phyloP scores from a whole-genome alignment of 2,113 vertebrate species.

The Chloropsis cyanopogon region DNA sequence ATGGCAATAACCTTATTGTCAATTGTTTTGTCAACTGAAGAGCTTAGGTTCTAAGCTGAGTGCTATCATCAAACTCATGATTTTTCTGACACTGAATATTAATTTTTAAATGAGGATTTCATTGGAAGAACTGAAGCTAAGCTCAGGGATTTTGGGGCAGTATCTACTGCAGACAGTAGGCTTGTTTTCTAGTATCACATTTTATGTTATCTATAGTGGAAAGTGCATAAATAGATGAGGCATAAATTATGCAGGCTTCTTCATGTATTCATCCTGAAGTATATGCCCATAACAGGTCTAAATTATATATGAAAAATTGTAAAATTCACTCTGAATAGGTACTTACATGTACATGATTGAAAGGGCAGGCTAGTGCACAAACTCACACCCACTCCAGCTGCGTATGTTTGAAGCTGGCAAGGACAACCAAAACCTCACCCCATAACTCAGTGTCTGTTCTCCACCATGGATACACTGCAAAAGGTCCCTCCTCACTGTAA shows the following conservation, averaged over 20 bases:
- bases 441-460: not conserved
- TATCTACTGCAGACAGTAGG: not conserved
- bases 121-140: not conserved
- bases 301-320: conserved; percentile 5
- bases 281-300: not conserved
- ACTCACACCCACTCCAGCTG: not conserved
- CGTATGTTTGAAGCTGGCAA: rapidly evolving
- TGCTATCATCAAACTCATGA: not conserved
- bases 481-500: not conserved
- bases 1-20: not conserved
- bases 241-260: not conserved
- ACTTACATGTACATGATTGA: not conserved
- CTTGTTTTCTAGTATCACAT: not conserved
- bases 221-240: not conserved
- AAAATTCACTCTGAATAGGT: not conserved
- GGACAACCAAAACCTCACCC: not conserved
- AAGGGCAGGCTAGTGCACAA: not conserved
- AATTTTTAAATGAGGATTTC: not conserved
- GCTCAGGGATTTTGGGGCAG: not conserved
- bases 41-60: not conserved
- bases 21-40: not conserved
- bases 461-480: not conserved
- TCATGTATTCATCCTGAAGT: not conserved
- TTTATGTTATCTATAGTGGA: not conserved
- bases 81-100: not conserved